phyloP scores from a whole-genome alignment of 2,797 vertebrate species.

The Sternotherus odoratus region DNA sequence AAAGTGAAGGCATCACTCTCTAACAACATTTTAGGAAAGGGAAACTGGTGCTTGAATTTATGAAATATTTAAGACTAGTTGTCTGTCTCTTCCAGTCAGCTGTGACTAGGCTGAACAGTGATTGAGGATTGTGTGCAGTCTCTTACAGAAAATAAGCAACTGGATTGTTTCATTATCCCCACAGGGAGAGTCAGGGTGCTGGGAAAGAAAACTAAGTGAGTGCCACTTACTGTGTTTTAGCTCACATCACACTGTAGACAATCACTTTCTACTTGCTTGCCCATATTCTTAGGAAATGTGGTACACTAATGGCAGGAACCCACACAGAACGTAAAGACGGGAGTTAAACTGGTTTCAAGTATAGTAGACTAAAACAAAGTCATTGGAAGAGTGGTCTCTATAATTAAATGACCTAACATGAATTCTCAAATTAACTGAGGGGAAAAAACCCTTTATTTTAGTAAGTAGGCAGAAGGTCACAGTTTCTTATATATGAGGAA shows the following conservation, averaged over 20 bases:
- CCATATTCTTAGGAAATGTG: slow-evolving; percentile 52
- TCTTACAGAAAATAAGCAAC: not conserved
- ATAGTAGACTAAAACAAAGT: not conserved
- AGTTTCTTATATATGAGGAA: slow-evolving; percentile 19
- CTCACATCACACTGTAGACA: not conserved
- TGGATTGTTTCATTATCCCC: not conserved
- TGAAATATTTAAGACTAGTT: not conserved
- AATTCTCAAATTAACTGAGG: not conserved
- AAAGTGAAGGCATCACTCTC: not conserved
- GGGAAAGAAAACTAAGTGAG: not conserved
- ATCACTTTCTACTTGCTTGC: not conserved
- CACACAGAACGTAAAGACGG: slow-evolving; percentile 9
- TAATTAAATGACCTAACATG: not conserved
- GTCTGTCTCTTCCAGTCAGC: not conserved
- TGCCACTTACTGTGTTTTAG: accelerated
- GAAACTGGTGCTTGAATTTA: not conserved
- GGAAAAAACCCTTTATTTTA: not conserved
- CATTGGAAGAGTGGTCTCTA: not conserved
- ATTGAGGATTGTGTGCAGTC: not conserved
- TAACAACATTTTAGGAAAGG: not conserved
- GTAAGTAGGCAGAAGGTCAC: not conserved
- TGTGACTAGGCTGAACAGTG: not conserved
- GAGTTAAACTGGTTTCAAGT: slow-evolving; percentile 3
- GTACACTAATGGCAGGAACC: not conserved
- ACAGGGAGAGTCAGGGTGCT: not conserved